phyloP scores from a whole-genome alignment of 1,140 invertebrate species.

The Listronotus bonariensis region DNA sequence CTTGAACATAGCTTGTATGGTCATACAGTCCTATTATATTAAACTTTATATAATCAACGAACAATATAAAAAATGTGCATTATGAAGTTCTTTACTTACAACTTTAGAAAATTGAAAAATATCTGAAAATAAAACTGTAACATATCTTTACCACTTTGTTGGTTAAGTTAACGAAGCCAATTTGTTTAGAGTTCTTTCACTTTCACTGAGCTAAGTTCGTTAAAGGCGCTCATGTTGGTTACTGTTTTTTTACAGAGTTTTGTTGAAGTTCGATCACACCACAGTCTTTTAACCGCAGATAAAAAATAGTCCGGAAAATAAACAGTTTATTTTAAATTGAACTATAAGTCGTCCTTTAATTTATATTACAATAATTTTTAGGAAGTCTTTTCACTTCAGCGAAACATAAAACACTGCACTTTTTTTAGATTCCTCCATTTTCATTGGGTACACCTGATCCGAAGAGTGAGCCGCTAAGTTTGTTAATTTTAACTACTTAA shows the following conservation, averaged over 20 bases:
- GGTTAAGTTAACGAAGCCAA: slow-evolving; percentile 26
- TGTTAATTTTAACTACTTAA: slow-evolving; percentile 51
- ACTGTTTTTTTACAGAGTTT: slow-evolving; percentile 18
- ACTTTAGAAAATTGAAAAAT: slow-evolving; percentile 49
- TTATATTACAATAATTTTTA: slow-evolving; percentile 32
- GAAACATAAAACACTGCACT: slow-evolving; percentile 37
- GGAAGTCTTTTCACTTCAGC: slow-evolving; percentile 25
- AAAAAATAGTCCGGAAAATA: slow-evolving; percentile 33
- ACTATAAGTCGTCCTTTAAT: slow-evolving; percentile 35
- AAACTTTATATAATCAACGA: slow-evolving; percentile 52
- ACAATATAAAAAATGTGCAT: slow-evolving; percentile 43
- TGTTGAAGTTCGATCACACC: slow-evolving; percentile 19
- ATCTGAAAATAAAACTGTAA: slow-evolving; percentile 37
- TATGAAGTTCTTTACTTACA: slow-evolving; percentile 40
- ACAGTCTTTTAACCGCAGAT: slow-evolving; percentile 14
- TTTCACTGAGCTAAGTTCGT: slow-evolving; percentile 24
- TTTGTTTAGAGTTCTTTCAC: slow-evolving; percentile 30
- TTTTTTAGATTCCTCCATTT: slow-evolving; percentile 19
- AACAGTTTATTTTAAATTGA: slow-evolving; percentile 35
- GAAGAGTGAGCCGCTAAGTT: slow-evolving; percentile 53
- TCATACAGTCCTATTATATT: slow-evolving; percentile 43
- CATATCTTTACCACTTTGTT: slow-evolving; percentile 25
- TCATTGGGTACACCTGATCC: slow-evolving; percentile 41
- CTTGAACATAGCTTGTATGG: slow-evolving; percentile 45
- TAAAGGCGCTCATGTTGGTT: slow-evolving; percentile 25